A percentile compares a stretch with the other conserved stretches of the same genome.
Evolutionary conservation across 2,113 vertebrate species (phyloP).

Genomic region (Phyllostomus hastatus): DNA sequence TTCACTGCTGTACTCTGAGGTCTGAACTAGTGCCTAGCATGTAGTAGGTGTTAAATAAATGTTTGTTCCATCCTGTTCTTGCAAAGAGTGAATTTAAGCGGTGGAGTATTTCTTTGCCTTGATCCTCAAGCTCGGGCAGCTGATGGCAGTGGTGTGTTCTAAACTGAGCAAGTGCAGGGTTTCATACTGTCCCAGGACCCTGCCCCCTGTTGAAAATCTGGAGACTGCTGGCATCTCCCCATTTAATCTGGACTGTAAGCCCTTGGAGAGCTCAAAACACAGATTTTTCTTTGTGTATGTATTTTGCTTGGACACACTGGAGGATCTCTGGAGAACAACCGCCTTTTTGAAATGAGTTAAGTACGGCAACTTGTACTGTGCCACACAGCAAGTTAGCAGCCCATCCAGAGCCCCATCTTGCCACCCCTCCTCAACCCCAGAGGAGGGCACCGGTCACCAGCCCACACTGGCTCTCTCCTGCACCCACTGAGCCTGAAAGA

Average conservation of each 20-base stretch:
- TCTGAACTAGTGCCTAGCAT: not conserved
- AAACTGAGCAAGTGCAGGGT: fast-evolving
- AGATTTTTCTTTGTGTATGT: not conserved
- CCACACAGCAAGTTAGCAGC: not conserved
- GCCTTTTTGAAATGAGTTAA: not conserved
- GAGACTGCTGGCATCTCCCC: not conserved
- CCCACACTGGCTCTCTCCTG: not conserved
- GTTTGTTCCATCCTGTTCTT: not conserved
- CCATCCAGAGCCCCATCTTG: not conserved
- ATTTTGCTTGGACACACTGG: not conserved
- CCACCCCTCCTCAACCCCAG: no score
- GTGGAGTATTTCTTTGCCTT: not conserved
- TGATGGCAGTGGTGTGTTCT: not conserved
- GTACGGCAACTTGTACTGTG: fast-evolving
- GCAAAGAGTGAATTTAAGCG: not conserved
- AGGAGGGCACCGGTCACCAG: not conserved
- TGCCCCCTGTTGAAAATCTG: not conserved
- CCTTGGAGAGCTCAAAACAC: not conserved
- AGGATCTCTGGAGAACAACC: not conserved
- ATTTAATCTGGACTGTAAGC: not conserved
- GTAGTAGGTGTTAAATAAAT: not conserved
- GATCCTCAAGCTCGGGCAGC: fast-evolving
- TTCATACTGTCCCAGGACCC: not conserved
- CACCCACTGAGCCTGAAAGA: not conserved
- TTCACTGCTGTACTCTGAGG: not conserved